Base-by-base conservation (phyloP, 2,113 vertebrate species). In the Pyxicephalus adspersus region DNA sequence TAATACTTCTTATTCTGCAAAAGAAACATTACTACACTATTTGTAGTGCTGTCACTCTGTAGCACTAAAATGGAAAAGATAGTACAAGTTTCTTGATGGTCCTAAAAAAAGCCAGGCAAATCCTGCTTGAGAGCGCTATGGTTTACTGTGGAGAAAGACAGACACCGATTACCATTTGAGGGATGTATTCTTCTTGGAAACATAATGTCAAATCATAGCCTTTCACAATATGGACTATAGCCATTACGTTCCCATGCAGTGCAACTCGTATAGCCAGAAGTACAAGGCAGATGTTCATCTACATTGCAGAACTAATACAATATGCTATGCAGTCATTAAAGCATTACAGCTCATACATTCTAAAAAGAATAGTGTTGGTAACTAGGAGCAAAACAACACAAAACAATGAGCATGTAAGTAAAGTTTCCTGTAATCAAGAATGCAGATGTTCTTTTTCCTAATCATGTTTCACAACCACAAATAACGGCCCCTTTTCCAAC, bases 251-350 rank as follows among this genome's bases (percentile, higher is more conserved):
- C 51, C 50, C 26, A 77, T 64, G 18, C 23, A 54, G 22, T 18
- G 17, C 22, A 65, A 61, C 52, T n/a, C 3, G 23, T 45, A 45
- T 61, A 29, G 50, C 18, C 75, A 65, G 34, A 77, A 54, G 61
- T 65, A 65, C 22, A 65, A 77, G 25, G 65, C 61, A 65, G 75
- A 65, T 65, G 61, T 65, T 54, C 63, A 45, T 65, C 38, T 28
- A 64, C 7, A 76, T 50, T 38, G 22, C 75, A 77, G 64, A 50
- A 54, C n/a, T 25, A 75, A 75, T 75, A 75, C 60, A 76, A n/a
- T 38, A 76, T 52, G 23, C 57, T 38, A 76, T 52, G 58, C 23
- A 51, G 51, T 65, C 64, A 50, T 77, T 77, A 54, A 65, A 31
- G 52, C 75, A 31, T 22, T 54, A 54, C 75, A 31, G 28, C 38